phyloP scores from a whole-genome alignment of 1,140 invertebrate genomes.

The Ectropis grisescens region DNA sequence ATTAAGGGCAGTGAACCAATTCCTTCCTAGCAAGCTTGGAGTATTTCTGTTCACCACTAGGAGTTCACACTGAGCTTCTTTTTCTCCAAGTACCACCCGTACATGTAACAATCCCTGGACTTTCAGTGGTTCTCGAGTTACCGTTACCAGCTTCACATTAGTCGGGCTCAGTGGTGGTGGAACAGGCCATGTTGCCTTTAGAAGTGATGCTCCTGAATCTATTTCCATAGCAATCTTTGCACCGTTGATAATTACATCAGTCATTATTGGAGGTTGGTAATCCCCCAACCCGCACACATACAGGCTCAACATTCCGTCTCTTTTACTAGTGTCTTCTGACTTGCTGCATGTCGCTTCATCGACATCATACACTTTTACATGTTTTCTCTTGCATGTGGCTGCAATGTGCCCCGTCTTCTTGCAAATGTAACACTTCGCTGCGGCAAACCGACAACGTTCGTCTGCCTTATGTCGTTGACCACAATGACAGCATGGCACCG shows the following conservation, averaged over 20 bases:
- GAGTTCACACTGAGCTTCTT: constrained; percentile 11
- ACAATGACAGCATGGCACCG: constrained; percentile 14
- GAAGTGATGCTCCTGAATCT: constrained; percentile 13
- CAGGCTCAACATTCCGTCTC: constrained; percentile 11
- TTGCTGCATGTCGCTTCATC: neutral
- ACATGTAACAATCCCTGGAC: constrained; percentile 9
- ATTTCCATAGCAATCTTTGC: constrained; percentile 9
- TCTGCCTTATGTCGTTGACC: constrained; percentile 7
- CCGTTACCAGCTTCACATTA: constrained; percentile 12
- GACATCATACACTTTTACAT: constrained; percentile 7
- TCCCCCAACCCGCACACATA: constrained; percentile 9
- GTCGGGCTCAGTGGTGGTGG: constrained; percentile 6
- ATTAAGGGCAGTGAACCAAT: constrained; percentile 11
- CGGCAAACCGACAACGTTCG: constrained; percentile 15
- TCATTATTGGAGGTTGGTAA: constrained; percentile 7
- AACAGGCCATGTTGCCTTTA: constrained; percentile 7
- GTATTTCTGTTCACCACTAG: constrained; percentile 11
- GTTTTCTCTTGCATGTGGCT: constrained; percentile 11
- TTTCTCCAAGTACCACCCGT: constrained; percentile 4
- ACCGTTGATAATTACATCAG: constrained; percentile 6
- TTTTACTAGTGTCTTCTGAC: neutral
- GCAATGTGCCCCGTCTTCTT: constrained; percentile 16
- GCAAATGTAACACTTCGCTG: constrained; percentile 18
- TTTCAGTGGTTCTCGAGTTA: constrained; percentile 11
- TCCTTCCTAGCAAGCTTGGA: constrained; percentile 10